These are phyloP conservation scores for Spodoptera littoralis DNA, from an alignment of 2,888 invertebrate genomes.

Conservation along the genomic window DNA sequence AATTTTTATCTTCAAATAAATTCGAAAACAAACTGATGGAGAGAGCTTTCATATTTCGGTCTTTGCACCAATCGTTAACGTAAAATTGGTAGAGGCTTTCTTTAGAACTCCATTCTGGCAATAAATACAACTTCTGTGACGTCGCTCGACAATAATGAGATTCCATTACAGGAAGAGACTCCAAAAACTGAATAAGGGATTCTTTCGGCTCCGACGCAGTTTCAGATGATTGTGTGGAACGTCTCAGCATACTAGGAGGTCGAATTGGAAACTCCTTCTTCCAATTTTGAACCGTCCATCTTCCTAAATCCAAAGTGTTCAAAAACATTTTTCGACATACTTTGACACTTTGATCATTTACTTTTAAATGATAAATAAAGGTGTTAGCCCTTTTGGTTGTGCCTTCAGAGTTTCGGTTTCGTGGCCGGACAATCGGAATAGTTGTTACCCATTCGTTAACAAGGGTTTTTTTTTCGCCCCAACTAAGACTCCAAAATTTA, in stretches of 20 bases:
- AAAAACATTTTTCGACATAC: conserved; percentile 19
- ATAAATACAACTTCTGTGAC: conserved; percentile 9
- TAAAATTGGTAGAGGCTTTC: conserved; percentile 8
- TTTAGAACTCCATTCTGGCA: conserved; percentile 12
- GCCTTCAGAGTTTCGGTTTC: too few relatives aligned
- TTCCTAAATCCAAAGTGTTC: conserved; percentile 22
- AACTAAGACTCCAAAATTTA: conserved; percentile 16
- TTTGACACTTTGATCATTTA: conserved; percentile 5
- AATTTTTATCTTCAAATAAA: conserved; percentile 11
- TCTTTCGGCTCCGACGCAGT: conserved; percentile 6
- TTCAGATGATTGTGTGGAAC: conserved; percentile 6
- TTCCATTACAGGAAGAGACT: conserved; percentile 7
- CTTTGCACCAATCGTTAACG: conserved; percentile 11
- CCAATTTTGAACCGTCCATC: conserved; percentile 21
- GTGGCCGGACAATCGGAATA: not conserved
- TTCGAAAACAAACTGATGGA: conserved; percentile 9
- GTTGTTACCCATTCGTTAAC: conserved; percentile 15
- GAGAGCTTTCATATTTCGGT: conserved; percentile 6
- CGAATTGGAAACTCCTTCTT: conserved; percentile 11
- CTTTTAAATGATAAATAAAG: too few relatives aligned
- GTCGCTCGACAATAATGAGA: conserved; percentile 16
- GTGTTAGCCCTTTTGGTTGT: too few relatives aligned
- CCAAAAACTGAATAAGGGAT: conserved; percentile 14
- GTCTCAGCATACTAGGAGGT: conserved; percentile 10
- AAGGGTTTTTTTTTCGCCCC: conserved; percentile 6